Percentiles rank a stretch among this genome's conserved stretches.
Conservation (phyloP, 2,797 vertebrate genomes). For the Sitta carolinensis region DNA sequence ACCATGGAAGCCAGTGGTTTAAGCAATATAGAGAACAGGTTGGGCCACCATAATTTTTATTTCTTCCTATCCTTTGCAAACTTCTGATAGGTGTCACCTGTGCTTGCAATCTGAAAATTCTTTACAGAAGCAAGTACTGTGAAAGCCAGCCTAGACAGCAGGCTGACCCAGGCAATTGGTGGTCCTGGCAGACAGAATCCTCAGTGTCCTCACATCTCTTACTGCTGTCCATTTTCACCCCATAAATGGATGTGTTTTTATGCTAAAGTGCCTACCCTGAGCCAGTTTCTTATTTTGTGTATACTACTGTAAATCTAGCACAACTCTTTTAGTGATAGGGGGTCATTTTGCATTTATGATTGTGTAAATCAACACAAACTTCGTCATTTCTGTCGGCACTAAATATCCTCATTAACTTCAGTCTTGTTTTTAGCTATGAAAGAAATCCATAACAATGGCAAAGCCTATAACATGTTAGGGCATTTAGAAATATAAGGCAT, state of each 20-base stretch:
- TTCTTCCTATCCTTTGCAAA: neutral
- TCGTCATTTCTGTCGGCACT: neutral
- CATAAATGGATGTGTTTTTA: neutral
- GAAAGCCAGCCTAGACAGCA: neutral
- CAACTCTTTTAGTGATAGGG: neutral
- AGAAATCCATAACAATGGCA: neutral
- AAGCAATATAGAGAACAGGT: neutral
- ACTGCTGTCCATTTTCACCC: neutral
- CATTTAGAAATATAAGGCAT: neutral
- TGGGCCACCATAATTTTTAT: neutral
- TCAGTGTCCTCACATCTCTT: neutral
- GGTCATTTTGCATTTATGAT: conserved; percentile 13
- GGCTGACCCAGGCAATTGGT: neutral
- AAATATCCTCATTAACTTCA: neutral
- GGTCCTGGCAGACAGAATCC: neutral
- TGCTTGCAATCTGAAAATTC: neutral
- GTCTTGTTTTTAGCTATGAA: neutral
- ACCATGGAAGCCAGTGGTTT: neutral
- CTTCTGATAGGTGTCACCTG: neutral
- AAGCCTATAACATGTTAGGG: neutral
- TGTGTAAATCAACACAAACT: neutral
- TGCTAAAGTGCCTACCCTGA: neutral
- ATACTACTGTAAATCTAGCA: neutral
- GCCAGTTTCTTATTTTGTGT: conserved; percentile 1
- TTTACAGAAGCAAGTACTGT: neutral